Conservation (phyloP, 2,797 vertebrate species). For the Sternarchorhynchus goeldii region DNA sequence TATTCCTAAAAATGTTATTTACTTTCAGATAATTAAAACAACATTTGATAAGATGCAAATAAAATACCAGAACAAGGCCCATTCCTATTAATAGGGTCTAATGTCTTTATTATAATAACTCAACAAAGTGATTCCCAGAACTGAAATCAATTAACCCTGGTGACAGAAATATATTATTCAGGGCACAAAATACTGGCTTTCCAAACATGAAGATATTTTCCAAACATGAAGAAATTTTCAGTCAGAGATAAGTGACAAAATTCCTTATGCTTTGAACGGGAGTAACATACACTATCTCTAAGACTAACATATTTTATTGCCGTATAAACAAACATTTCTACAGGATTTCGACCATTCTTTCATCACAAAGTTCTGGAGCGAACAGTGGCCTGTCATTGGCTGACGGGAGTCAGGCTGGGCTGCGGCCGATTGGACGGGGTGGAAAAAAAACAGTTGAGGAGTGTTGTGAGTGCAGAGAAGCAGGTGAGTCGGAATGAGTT, state of each 20-base stretch:
- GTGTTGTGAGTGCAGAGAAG: not conserved
- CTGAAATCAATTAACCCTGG: not conserved
- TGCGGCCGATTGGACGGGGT: slow-evolving; percentile 35
- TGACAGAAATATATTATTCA: slow-evolving; percentile 14
- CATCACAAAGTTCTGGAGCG: slow-evolving; percentile 1
- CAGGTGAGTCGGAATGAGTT: slow-evolving; percentile 30
- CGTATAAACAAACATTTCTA: not conserved
- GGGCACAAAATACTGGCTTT: not conserved
- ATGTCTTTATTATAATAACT: not conserved
- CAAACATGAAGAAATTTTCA: not conserved
- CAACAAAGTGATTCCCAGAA: not conserved
- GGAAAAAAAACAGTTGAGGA: slow-evolving; percentile 28
- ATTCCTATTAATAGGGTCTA: too few species aligned
- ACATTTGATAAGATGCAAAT: not conserved
- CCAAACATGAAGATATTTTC: too few species aligned
- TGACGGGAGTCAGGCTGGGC: slow-evolving; percentile 18
- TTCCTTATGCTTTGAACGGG: too few species aligned
- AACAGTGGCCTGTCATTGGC: slow-evolving; percentile 29
- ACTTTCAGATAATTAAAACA: slow-evolving; percentile 15
- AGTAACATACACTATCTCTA: not conserved
- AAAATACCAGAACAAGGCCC: not conserved
- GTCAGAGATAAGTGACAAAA: not conserved
- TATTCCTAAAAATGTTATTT: slow-evolving; percentile 34
- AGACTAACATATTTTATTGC: not conserved
- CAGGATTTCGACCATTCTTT: not conserved